Base-by-base conservation (phyloP, 1,140 invertebrate genomes). In the Rhyzopertha dominica region DNA sequence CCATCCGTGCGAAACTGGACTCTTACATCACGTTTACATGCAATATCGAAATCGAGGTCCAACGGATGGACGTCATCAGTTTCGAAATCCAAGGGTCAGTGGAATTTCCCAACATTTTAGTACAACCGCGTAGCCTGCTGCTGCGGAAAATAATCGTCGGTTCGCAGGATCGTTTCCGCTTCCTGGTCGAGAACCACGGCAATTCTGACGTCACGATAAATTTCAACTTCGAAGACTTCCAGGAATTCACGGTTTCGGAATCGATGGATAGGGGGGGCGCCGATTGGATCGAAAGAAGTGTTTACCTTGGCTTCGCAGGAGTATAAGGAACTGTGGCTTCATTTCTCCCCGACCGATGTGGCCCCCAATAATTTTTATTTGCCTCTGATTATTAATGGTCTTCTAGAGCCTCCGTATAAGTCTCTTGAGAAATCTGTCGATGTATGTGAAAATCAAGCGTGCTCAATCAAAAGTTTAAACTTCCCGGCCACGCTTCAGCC, bases 331-430 rank as follows among this genome's bases (percentile, higher is more conserved):
- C 44, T 67, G 10, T 54, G 58, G 40, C 37, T 67, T 4, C 60
- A 66, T 34, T 65, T 67, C 31, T 44, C 40, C 17, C 66, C 66
- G 0, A 23, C 46, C 4, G 63, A 63, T 20, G 28, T 59, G 7
- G 56, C 56, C 1, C 48, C 32, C 1, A 54, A 57, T 16, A 23
- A 32, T 3, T 61, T 63, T 43, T 56, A 58, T 42, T 29, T 67
- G 5, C 66, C 66, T 2, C 47, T 66, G 0, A 31, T 61, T 4
- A 43, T 68, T 8, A 68, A 68, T 47, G 53, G 57, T 16, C 29
- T 66, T 16, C 29, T 64, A 13, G 62, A 60, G 4, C 59, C 59
- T 0, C 34, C 39, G 10, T 22, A 31, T 7, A n/a, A n/a, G n/a
- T n/a, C n/a, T n/a, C n/a, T n/a, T n/a, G n/a, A n/a, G n/a, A n/a